Conservation (phyloP, 2,113 vertebrate species). For the Danionella cerebrum region DNA sequence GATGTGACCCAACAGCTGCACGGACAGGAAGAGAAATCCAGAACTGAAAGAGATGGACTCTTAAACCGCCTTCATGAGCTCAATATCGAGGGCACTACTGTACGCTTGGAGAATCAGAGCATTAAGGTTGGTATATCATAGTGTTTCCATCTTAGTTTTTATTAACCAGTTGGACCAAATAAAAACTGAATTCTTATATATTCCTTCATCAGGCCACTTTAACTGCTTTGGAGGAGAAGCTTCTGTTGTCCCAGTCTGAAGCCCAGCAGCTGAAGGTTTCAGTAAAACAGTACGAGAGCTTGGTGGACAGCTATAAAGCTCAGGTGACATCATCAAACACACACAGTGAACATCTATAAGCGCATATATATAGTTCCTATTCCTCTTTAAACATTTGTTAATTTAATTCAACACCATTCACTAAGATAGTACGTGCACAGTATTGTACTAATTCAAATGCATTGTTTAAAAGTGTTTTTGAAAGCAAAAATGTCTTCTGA, state of each 20-base stretch:
- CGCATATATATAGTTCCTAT: background rate
- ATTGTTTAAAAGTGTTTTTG: no score
- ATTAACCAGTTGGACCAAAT: background rate
- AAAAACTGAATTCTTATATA: background rate
- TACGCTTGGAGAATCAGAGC: slow-evolving; percentile 76
- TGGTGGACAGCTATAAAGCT: slow-evolving; percentile 80
- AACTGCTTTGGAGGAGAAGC: slow-evolving; percentile 72
- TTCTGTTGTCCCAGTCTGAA: slow-evolving; percentile 71
- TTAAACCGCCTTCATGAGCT: slow-evolving; percentile 67
- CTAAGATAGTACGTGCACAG: no score
- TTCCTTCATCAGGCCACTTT: slow-evolving; percentile 58
- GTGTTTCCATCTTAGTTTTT: background rate
- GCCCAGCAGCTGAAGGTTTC: slow-evolving; percentile 78
- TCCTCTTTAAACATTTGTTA: no score
- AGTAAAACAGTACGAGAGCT: slow-evolving; percentile 74
- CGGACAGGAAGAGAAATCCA: slow-evolving; percentile 64
- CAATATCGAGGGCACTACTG: slow-evolving; percentile 59
- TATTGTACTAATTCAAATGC: no score
- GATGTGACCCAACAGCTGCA: slow-evolving; percentile 73
- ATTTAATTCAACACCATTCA: no score
- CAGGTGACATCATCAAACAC: slow-evolving; percentile 62
- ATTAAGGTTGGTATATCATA: slow-evolving; percentile 67
- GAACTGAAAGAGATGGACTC: slow-evolving; percentile 63
- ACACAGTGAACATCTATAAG: background rate
- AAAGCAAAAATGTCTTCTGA: no score